These are phyloP conservation scores for Drosophila santomea DNA, from an alignment of 1,140 invertebrate species.

Conservation along the genomic window DNA sequence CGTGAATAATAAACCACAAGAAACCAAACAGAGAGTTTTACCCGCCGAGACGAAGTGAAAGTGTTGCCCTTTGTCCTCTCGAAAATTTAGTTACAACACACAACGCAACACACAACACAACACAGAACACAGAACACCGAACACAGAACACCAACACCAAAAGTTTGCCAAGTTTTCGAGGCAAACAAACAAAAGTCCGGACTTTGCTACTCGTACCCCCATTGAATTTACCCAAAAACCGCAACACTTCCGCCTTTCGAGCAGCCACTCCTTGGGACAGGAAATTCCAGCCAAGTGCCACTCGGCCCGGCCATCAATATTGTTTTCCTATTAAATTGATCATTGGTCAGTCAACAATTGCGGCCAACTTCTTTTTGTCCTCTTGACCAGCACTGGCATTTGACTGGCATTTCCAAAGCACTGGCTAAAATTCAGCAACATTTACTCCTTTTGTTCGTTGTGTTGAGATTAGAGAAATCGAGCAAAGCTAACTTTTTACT, in stretches of 20 bases:
- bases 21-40: constrained; percentile 71
- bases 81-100: constrained; percentile 75
- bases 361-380: constrained; percentile 55
- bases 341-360: constrained; percentile 82
- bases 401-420: constrained; percentile 23
- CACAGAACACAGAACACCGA: too few species aligned
- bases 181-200: constrained; percentile 52
- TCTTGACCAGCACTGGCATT: constrained; percentile 23
- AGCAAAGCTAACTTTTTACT: too few species aligned
- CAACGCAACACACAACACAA: constrained; percentile 4
- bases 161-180: constrained; percentile 74
- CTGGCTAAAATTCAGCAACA: neutral
- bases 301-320: constrained; percentile 72
- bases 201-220: neutral
- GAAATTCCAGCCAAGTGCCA: constrained; percentile 6
- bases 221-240: constrained; percentile 33
- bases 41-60: constrained; percentile 70
- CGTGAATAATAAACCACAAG: constrained; percentile 85
- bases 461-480: too few species aligned
- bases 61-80: constrained; percentile 60
- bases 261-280: constrained; percentile 17
- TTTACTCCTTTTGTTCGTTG: too few species aligned
- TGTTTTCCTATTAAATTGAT: constrained; percentile 84
- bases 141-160: constrained; percentile 42
- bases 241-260: constrained; percentile 63